These are phyloP conservation scores for Nematolebias whitei DNA, from an alignment of 2,113 vertebrate species.

Conservation along the genomic window DNA sequence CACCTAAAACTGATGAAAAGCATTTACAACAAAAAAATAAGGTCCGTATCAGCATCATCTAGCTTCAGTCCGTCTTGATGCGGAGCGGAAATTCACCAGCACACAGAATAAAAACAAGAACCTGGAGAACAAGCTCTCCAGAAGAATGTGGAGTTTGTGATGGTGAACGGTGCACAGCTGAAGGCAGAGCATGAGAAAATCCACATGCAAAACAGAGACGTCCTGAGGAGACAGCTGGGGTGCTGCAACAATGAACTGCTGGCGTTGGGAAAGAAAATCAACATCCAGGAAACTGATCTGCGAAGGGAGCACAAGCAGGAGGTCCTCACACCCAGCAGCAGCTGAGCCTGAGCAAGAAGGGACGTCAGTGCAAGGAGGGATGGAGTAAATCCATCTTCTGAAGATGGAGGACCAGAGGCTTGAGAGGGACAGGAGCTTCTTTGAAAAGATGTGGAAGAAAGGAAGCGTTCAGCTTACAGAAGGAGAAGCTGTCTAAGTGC, in stretches of 20 bases:
- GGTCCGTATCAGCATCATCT: not conserved
- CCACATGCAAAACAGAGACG: not conserved
- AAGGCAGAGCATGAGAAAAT: not conserved
- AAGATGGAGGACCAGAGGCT: constrained; percentile 4
- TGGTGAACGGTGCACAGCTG: not conserved
- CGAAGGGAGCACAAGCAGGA: not conserved
- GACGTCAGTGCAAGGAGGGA: not conserved
- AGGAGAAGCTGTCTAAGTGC: not conserved
- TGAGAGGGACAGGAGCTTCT: not conserved
- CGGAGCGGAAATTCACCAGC: not conserved
- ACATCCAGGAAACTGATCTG: not conserved
- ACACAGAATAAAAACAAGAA: not conserved
- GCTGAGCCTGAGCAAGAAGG: too few relatives aligned
- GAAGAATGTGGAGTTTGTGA: not conserved
- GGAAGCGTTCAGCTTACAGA: not conserved
- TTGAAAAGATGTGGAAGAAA: not conserved
- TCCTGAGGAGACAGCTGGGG: not conserved
- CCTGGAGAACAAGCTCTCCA: not conserved
- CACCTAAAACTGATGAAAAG: not conserved
- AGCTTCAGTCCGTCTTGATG: not conserved
- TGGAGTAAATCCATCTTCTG: constrained; percentile 9
- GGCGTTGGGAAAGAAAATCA: not conserved
- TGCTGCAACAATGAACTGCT: not conserved
- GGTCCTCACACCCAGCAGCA: too few relatives aligned
- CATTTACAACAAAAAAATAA: not conserved